phyloP scores from a whole-genome alignment of 2,113 vertebrate genomes.

The Chunga burmeisteri region DNA sequence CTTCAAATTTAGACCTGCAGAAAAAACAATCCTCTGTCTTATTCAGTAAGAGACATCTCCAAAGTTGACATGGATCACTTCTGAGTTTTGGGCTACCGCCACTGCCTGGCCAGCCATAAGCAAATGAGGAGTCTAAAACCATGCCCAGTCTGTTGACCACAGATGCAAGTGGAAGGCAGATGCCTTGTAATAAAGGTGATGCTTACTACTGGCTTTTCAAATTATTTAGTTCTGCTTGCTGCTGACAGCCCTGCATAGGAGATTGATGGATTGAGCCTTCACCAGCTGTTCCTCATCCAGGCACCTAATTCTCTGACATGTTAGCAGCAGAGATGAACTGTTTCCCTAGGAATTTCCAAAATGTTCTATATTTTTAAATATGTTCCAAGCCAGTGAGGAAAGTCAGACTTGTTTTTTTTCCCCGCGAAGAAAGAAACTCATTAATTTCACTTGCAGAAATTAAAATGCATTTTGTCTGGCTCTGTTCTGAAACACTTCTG shows the following conservation, averaged over 20 bases:
- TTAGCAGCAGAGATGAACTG: not conserved
- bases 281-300: not conserved
- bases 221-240: not conserved
- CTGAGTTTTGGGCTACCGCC: not conserved
- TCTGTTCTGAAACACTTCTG: not conserved
- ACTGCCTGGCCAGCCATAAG: not conserved
- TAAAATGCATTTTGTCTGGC: not conserved
- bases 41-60: not conserved
- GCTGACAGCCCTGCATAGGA: not conserved
- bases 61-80: not conserved
- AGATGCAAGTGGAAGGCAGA: not conserved
- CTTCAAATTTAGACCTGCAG: not conserved
- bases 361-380: not conserved
- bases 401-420: not conserved
- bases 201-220: not conserved
- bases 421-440: not conserved
- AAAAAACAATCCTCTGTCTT: not conserved
- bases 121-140: not conserved
- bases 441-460: not conserved
- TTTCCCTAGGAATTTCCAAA: not conserved
- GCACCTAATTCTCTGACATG: not conserved
- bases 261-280: conserved; percentile 15
- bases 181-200: not conserved
- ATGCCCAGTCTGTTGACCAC: not conserved
- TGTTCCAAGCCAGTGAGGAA: not conserved